Evolutionary conservation across 2,113 vertebrate species (phyloP).

Genomic region (Engraulis encrasicolus): DNA sequence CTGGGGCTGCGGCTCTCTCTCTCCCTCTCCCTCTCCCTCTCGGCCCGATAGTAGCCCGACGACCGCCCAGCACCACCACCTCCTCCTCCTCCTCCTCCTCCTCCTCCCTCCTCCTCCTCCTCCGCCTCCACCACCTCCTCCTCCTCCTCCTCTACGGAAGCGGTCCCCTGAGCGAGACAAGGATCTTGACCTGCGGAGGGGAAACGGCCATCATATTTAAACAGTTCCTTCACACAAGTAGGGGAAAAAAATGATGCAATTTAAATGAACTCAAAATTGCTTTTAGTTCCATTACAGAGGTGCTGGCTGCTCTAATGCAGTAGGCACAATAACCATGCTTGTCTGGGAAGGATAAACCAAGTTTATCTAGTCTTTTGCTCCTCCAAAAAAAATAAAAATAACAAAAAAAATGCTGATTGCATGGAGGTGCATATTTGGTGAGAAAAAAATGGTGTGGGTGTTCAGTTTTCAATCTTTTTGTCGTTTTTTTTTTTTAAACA

Average conservation of each 20-base stretch:
- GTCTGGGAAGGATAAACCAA: background rate
- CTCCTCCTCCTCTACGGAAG: constrained; percentile 75
- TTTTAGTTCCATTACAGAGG: background rate
- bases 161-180: constrained; percentile 82
- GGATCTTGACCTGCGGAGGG: constrained; percentile 76
- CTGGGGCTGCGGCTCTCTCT: constrained; percentile 81
- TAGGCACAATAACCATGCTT: background rate
- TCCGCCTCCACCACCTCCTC: too few relatives aligned
- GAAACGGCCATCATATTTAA: background rate
- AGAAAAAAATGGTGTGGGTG: background rate
- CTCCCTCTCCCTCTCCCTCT: too few relatives aligned
- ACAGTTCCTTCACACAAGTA: accelerated
- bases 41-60: constrained; percentile 69
- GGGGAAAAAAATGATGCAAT: background rate
- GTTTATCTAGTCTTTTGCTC: background rate
- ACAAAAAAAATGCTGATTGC: background rate
- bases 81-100: too few relatives aligned
- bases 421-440: background rate
- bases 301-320: background rate
- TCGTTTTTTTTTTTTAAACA: background rate
- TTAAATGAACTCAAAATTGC: background rate
- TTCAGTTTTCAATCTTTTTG: background rate
- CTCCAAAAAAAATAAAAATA: background rate
- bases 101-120: too few relatives aligned
- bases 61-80: too few relatives aligned